Conservation (phyloP, 2,113 vertebrate genomes). For the Silurus meridionalis region DNA sequence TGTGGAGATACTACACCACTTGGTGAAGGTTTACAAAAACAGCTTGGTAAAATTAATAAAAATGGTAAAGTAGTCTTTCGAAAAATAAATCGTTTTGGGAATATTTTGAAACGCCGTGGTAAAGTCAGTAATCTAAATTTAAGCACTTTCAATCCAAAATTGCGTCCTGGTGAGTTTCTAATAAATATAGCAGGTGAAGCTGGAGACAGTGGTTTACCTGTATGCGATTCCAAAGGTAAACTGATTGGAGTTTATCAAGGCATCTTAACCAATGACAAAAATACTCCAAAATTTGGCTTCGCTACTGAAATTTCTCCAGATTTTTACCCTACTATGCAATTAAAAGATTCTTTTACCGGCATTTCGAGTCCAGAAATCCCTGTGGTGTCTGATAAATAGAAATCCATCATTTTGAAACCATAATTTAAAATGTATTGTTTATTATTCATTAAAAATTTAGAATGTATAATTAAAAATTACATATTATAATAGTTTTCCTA, state of each 20-base stretch:
- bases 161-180: not conserved
- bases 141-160: not conserved
- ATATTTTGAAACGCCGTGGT: not conserved
- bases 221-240: conserved; percentile 4
- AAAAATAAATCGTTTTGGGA: no score
- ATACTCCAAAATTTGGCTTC: no score
- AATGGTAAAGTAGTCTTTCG: conserved; percentile 1
- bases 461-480: no score
- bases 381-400: not conserved
- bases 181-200: not conserved
- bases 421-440: no score
- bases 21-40: not conserved
- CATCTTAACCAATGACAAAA: no score
- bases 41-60: not conserved
- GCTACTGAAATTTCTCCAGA: not conserved
- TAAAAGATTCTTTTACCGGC: no score
- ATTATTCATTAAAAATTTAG: no score
- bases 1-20: not conserved
- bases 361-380: no score
- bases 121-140: not conserved
- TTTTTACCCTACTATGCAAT: not conserved
- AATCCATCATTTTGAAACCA: not conserved
- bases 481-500: no score
- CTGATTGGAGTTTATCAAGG: not conserved
- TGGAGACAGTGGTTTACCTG: conserved; percentile 40